Evolutionary conservation across 2,797 vertebrate species (phyloP).

Genomic region (Siniperca scherzeri): DNA sequence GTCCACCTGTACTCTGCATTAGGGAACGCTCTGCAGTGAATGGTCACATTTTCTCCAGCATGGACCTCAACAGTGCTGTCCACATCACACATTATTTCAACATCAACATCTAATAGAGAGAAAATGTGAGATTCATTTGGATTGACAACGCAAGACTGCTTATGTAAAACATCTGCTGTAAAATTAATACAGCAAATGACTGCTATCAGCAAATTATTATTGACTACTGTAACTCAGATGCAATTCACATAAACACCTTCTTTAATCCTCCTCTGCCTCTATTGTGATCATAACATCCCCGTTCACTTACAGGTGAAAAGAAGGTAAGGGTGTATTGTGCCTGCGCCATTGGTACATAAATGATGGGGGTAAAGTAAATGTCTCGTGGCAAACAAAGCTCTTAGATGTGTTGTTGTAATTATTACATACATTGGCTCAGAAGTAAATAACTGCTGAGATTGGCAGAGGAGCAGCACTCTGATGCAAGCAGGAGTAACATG

Average conservation of each 20-base stretch:
- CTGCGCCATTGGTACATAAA: background rate
- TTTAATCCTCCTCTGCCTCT: background rate
- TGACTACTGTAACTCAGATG: background rate
- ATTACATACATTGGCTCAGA: slow-evolving; percentile 38
- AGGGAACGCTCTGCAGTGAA: slow-evolving; percentile 56
- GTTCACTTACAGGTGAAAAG: background rate
- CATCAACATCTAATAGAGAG: slow-evolving; percentile 59
- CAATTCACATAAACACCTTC: background rate
- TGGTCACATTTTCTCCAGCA: slow-evolving; percentile 65
- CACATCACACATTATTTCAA: slow-evolving; percentile 64
- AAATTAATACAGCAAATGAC: background rate
- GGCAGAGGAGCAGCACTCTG: slow-evolving; percentile 26
- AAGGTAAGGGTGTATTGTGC: slow-evolving; percentile 1
- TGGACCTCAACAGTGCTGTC: slow-evolving; percentile 44
- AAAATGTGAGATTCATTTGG: background rate
- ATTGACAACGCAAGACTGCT: background rate
- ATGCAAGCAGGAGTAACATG: slow-evolving; percentile 61
- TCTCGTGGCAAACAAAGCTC: slow-evolving; percentile 2
- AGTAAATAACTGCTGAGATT: slow-evolving; percentile 47
- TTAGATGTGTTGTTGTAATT: slow-evolving; percentile 25
- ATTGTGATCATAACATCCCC: background rate
- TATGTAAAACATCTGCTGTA: background rate
- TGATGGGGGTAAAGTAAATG: background rate
- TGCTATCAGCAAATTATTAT: background rate
- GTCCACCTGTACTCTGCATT: slow-evolving; percentile 71